A percentile compares a stretch with the other conserved stretches of the same genome.
Evolutionary conservation across 2,797 vertebrate genomes (phyloP).

Genomic region (Linurgus olivaceus): DNA sequence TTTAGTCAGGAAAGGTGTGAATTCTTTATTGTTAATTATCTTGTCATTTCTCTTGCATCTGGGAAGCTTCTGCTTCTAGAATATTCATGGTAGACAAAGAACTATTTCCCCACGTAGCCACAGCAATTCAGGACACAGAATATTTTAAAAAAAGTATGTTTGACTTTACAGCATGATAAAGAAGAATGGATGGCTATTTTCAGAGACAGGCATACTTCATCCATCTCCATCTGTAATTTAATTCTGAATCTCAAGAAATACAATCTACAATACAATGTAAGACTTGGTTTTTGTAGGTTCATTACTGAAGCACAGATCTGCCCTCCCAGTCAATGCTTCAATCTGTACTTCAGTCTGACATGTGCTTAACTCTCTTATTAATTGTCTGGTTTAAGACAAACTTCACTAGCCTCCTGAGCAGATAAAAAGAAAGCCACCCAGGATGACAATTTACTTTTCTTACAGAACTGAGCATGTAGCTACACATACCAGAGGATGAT

Average conservation of each 20-base stretch:
- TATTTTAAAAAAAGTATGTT: slow-evolving; percentile 18
- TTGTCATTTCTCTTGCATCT: neutral
- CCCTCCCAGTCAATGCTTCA: neutral
- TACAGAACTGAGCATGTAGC: neutral
- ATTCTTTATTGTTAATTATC: neutral
- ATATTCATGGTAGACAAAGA: neutral
- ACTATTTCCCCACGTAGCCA: neutral
- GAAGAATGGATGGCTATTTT: slow-evolving; percentile 59
- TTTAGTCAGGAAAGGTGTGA: neutral
- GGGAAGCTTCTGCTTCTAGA: neutral
- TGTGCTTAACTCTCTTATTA: slow-evolving; percentile 9
- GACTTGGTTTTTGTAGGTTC: slow-evolving; percentile 17
- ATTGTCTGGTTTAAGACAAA: neutral
- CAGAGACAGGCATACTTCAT: slow-evolving; percentile 26
- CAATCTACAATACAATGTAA: neutral
- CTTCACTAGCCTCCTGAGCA: neutral
- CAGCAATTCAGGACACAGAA: neutral
- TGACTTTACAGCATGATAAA: slow-evolving; percentile 34
- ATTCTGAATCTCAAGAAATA: slow-evolving; percentile 25
- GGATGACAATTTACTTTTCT: neutral
- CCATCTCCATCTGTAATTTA: slow-evolving; percentile 11
- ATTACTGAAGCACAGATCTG: neutral
- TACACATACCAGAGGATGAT: neutral
- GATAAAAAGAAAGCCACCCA: neutral
- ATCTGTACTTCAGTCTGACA: neutral